A percentile compares a stretch with the other conserved stretches of the same genome.
These are phyloP conservation scores for Lissonota sp. DNA, from an alignment of 2,888 invertebrate genomes.

Conservation along the genomic window DNA sequence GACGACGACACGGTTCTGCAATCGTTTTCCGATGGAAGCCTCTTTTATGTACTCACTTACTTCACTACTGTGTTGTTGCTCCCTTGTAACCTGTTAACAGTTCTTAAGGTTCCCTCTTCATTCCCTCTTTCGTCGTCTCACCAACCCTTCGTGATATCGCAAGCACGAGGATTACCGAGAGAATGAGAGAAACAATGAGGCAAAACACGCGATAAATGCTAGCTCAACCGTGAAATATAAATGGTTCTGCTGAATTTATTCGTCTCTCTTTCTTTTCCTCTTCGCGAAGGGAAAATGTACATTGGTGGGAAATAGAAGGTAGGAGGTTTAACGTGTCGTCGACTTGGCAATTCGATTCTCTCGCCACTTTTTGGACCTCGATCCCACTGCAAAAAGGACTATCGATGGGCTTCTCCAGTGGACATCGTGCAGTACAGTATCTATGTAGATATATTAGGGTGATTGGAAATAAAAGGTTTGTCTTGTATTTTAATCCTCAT, in stretches of 20 bases:
- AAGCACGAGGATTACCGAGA: slow-evolving; percentile 11
- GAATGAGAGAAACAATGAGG: slow-evolving; percentile 30
- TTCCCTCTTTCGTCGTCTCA: slow-evolving; percentile 11
- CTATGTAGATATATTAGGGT: background rate
- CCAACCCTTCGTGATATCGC: slow-evolving; percentile 54
- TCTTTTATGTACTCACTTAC: slow-evolving; percentile 32
- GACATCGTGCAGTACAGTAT: background rate
- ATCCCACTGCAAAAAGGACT: background rate
- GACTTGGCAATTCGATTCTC: slow-evolving; percentile 27
- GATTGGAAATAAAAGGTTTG: too few relatives aligned
- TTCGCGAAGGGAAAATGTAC: slow-evolving; percentile 7
- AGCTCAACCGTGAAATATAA: slow-evolving; percentile 54
- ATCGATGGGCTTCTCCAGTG: slow-evolving; percentile 22
- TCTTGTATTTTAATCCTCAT: too few relatives aligned
- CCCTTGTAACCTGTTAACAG: too few relatives aligned
- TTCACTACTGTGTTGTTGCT: slow-evolving; percentile 32
- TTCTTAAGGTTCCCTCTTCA: background rate
- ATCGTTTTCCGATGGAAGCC: slow-evolving; percentile 45
- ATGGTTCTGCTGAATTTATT: slow-evolving; percentile 52
- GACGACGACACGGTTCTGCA: slow-evolving; percentile 52
- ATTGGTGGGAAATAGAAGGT: background rate
- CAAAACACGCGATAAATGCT: slow-evolving; percentile 53
- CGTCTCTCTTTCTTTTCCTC: background rate
- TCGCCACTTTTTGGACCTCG: slow-evolving; percentile 12
- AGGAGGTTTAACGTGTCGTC: slow-evolving; percentile 10